These are phyloP conservation scores for Drosophila mayaguana DNA, from an alignment of 2,888 invertebrate genomes.

Conservation along the genomic window DNA sequence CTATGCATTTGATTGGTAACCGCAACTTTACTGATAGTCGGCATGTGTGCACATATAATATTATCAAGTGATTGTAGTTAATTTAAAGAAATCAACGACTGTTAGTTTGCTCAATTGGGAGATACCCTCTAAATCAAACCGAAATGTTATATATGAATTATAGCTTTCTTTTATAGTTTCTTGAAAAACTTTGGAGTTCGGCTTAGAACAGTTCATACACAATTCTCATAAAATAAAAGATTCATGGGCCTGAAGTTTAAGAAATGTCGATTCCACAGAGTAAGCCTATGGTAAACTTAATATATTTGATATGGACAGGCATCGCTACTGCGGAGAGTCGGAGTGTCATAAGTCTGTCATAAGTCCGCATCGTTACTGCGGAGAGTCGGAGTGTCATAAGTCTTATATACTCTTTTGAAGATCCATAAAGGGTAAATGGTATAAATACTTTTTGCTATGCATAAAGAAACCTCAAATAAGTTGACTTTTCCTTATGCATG, in stretches of 20 bases:
- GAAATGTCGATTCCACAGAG: not conserved
- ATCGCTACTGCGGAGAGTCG: not conserved
- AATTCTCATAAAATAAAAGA: too few relatives aligned
- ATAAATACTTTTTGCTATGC: conserved; percentile 23
- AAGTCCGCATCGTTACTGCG: too few relatives aligned
- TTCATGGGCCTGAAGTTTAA: not conserved
- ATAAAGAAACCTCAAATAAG: conserved; percentile 22
- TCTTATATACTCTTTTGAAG: conserved; percentile 2
- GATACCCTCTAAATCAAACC: conserved; percentile 3
- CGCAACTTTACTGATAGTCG: conserved; percentile 35
- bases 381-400: not conserved
- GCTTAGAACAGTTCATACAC: too few relatives aligned
- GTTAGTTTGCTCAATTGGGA: not conserved
- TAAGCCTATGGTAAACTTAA: not conserved
- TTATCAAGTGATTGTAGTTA: conserved; percentile 20
- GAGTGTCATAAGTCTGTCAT: not conserved
- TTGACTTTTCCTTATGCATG: conserved; percentile 16
- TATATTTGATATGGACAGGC: not conserved
- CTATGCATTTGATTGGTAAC: conserved; percentile 28
- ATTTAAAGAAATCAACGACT: not conserved
- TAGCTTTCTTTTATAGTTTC: not conserved
- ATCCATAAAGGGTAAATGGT: not conserved
- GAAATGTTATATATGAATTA: not conserved
- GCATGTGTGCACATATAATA: not conserved
- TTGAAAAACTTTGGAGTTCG: not conserved